Evolutionary conservation across 2,797 vertebrate genomes (phyloP).

Genomic region (Rousettus madagascariensis): DNA sequence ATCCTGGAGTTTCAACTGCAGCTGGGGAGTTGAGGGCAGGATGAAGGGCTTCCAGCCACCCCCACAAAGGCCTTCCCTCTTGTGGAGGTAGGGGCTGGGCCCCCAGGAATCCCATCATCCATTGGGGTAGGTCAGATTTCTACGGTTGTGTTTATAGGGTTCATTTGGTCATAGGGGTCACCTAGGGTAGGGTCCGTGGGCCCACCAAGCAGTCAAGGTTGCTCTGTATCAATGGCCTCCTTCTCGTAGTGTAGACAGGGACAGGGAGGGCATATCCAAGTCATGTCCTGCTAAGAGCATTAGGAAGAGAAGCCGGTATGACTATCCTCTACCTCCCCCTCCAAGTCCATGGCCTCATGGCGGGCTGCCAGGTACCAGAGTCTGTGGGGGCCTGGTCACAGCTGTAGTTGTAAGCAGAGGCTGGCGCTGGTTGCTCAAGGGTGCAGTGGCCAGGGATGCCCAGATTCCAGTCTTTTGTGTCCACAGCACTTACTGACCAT

Average conservation of each 20-base stretch:
- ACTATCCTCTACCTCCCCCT: background rate
- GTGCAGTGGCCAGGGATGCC: no score
- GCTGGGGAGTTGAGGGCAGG: background rate
- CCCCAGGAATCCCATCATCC: background rate
- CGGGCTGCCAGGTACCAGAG: background rate
- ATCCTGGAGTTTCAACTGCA: accelerated
- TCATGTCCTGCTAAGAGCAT: background rate
- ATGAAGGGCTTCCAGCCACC: background rate
- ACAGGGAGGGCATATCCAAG: background rate
- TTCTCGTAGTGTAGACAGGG: background rate
- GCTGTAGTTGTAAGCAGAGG: no score
- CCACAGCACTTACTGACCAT: no score
- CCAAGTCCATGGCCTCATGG: no score
- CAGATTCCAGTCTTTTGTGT: no score
- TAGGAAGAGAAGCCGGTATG: slow-evolving; percentile 38
- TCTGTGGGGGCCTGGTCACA: no score
- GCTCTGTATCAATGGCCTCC: background rate
- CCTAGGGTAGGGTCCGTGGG: background rate
- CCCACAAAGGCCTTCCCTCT: background rate
- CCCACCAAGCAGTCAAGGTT: background rate
- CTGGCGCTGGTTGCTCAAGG: no score
- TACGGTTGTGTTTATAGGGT: background rate
- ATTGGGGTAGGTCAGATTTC: background rate
- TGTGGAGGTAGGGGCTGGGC: background rate
- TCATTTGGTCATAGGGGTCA: background rate